Percentiles rank a stretch among this genome's conserved stretches.
Conservation (phyloP, 2,113 vertebrate species). For the Rhinopithecus roxellana region DNA sequence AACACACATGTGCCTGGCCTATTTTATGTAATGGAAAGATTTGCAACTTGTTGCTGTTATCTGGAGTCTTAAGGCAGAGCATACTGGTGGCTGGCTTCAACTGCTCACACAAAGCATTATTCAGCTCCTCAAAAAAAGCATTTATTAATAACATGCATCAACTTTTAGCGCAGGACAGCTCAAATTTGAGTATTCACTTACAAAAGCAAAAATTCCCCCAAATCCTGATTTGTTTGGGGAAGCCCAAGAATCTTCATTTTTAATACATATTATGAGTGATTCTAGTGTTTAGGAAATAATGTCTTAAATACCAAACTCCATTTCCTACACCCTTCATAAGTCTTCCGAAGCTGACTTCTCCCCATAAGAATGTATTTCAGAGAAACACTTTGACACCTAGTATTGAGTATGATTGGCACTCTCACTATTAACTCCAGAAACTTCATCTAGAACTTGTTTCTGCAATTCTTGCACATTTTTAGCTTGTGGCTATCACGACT, state of each 20-base stretch:
- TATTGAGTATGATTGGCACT: background rate
- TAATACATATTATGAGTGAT: background rate
- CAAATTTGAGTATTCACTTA: background rate
- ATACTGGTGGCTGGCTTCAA: background rate
- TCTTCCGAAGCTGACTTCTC: background rate
- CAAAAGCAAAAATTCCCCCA: background rate
- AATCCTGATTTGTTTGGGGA: background rate
- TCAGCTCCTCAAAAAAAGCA: background rate
- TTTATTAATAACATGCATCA: background rate
- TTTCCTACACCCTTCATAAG: background rate
- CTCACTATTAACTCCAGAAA: background rate
- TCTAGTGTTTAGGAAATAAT: background rate
- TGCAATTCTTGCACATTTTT: background rate
- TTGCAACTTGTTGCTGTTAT: background rate
- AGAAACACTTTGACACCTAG: background rate
- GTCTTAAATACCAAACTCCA: background rate
- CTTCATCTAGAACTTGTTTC: constrained; percentile 34
- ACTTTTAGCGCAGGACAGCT: background rate
- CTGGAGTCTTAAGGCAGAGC: background rate
- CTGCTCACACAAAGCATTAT: background rate
- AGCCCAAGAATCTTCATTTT: background rate
- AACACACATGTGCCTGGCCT: background rate
- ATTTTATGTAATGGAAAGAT: background rate
- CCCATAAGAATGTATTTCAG: background rate
- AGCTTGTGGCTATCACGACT: constrained; percentile 27